Evolutionary conservation across 2,113 vertebrate genomes (phyloP).

Genomic region (Ptyas mucosa): DNA sequence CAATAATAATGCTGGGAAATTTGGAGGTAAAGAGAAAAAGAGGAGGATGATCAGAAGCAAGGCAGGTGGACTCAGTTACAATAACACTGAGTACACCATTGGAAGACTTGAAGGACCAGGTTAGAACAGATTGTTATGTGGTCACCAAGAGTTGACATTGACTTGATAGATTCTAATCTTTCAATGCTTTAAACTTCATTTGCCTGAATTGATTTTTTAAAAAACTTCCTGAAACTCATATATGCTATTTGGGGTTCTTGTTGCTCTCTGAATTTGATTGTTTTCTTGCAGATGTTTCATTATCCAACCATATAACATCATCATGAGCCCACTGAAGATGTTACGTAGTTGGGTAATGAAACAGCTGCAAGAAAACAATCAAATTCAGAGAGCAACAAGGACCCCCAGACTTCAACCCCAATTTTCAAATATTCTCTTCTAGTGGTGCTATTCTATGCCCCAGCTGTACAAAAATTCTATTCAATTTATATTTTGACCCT

Average conservation of each 20-base stretch:
- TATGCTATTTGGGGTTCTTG: not conserved
- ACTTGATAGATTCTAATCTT: not conserved
- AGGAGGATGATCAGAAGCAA: not conserved
- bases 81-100: not conserved
- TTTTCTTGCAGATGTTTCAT: too few species aligned
- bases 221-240: not conserved
- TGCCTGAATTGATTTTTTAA: not conserved
- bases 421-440: not conserved
- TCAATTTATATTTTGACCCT: not conserved
- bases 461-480: not conserved
- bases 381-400: not conserved
- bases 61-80: not conserved
- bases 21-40: not conserved
- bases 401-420: not conserved
- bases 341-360: not conserved
- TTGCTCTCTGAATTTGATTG: not conserved
- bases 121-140: not conserved
- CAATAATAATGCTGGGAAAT: not conserved
- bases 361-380: not conserved
- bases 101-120: not conserved
- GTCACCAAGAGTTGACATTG: not conserved
- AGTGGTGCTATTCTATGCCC: not conserved
- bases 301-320: too few species aligned
- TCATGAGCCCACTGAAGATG: too few species aligned
- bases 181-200: not conserved